Evolutionary conservation across 2,113 vertebrate species (phyloP), one percentile per base, ranked within the genome.

Genomic region (Ammodytes dubius): DNA sequence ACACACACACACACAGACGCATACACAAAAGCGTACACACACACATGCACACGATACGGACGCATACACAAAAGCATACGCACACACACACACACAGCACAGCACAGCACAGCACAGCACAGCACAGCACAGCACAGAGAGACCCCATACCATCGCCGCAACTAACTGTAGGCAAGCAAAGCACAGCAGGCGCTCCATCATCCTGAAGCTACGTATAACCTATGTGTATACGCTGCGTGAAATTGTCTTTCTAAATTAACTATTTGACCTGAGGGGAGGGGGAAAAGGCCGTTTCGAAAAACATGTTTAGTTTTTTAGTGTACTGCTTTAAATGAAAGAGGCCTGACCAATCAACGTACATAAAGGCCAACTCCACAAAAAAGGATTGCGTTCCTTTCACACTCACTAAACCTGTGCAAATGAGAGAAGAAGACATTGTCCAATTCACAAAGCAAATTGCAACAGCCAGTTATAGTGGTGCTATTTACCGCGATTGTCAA

Each of bases 201-300:
- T 74, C 88, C 91, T 73, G 66, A 60, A 83, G 91, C 85, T 83
- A 83, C 80, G 54, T 42, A 50, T 87, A 89, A 92, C 91, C 91
- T 90, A 85, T 84, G 77, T 75, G 71, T 58, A 45, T 13, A 47
- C 37, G 45, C 81, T 53, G 70, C 78, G 71, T 83, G 72, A 78
- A 83, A 89, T 88, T 8, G 7, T 65, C 68, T 59, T 61, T 27
- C 53, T 50, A 66, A 74, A 82, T 84, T 60, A 77, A 53, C 53
- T 17, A 39, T 85, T 17, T 84, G 17, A 78, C 81, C 57, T 43
- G 37, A 47, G 70, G 82, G 69, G 27, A 27, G 27, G 27, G n/a
- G 39, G 1, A 4, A 5, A 7, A 4, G 13, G 61, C 0, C 27
- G 73, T 46, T 79, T 59, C 49, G 2, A 70, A 67, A 6, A 72